Conservation (phyloP, 1,140 invertebrate genomes). For the Phortica variegata region DNA sequence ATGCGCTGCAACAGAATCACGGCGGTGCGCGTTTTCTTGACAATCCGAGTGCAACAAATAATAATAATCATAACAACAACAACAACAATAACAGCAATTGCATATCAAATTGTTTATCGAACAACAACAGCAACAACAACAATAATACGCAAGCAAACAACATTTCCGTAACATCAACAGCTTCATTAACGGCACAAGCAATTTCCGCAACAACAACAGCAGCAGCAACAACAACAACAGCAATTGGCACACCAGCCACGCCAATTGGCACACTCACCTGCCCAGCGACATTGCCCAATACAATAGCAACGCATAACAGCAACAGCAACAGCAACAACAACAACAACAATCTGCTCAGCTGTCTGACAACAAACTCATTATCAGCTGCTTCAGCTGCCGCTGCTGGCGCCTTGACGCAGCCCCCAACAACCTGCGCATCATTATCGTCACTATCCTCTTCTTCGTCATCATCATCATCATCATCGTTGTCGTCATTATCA, state of each 20-base stretch:
- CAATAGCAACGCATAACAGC: slow-evolving; percentile 15
- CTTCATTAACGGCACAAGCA: slow-evolving; percentile 39
- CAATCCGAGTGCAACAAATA: slow-evolving; percentile 35
- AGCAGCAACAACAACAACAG: slow-evolving; percentile 24
- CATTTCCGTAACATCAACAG: slow-evolving; percentile 42
- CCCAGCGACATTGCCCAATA: slow-evolving; percentile 10
- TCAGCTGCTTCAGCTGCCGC: slow-evolving; percentile 37
- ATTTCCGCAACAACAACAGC: slow-evolving; percentile 21
- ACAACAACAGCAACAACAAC: slow-evolving; percentile 18
- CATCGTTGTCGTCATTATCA: slow-evolving; percentile 14
- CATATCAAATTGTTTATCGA: slow-evolving; percentile 10
- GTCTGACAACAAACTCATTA: slow-evolving; percentile 46
- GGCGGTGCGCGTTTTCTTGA: slow-evolving; percentile 48
- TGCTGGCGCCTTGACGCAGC: slow-evolving; percentile 12
- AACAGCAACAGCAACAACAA: slow-evolving; percentile 12
- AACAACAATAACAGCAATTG: slow-evolving; percentile 6
- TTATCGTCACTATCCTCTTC: slow-evolving; percentile 25
- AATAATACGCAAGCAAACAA: slow-evolving; percentile 20
- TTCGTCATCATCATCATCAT: slow-evolving; percentile 26
- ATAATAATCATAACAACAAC: slow-evolving; percentile 22
- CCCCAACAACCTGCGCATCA: slow-evolving; percentile 17
- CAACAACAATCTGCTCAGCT: slow-evolving; percentile 30
- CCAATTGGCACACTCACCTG: slow-evolving; percentile 15
- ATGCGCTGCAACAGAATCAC: slow-evolving; percentile 52
- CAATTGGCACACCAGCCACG: too few species aligned